These are phyloP conservation scores for Luehdorfia chinensis DNA, from an alignment of 1,140 invertebrate genomes.

Conservation along the genomic window DNA sequence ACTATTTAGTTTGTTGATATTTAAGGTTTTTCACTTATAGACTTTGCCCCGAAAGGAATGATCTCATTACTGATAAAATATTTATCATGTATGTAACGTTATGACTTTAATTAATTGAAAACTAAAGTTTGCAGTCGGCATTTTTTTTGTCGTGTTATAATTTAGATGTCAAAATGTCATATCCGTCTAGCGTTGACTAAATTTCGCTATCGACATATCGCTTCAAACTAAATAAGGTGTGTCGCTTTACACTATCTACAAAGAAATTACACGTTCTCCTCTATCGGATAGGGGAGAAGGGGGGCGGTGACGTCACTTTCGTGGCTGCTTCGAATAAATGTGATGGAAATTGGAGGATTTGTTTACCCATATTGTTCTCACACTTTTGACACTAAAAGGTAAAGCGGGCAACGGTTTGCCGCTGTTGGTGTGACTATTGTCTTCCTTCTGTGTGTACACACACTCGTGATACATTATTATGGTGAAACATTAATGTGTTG, in stretches of 20 bases:
- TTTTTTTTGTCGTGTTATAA: too few species aligned
- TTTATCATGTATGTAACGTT: too few species aligned
- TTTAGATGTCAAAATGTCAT: too few species aligned
- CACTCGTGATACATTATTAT: too few species aligned
- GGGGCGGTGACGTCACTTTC: conserved; percentile 62
- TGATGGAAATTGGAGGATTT: conserved; percentile 76
- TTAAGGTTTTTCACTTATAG: too few species aligned
- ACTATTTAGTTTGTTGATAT: too few species aligned
- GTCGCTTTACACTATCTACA: conserved; percentile 68
- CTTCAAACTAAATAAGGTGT: conserved; percentile 61
- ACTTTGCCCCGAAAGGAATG: too few species aligned
- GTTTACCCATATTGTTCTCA: conserved; percentile 74
- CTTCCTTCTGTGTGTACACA: conserved; percentile 24
- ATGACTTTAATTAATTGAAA: too few species aligned
- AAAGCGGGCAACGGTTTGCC: conserved; percentile 27
- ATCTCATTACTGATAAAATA: too few species aligned
- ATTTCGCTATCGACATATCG: conserved; percentile 55
- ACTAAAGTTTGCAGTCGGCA: too few species aligned
- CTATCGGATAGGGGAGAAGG: conserved; percentile 35
- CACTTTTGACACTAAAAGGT: conserved; percentile 73
- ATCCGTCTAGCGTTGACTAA: conserved; percentile 36
- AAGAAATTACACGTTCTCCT: conserved; percentile 68
- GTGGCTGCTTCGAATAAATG: conserved; percentile 66
- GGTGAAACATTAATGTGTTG: too few species aligned
- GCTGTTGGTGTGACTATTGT: conserved; percentile 27